Evolutionary conservation across 2,888 invertebrate genomes (phyloP), one percentile per base, ranked within the genome.

Genomic region (Aplocera efformata): DNA sequence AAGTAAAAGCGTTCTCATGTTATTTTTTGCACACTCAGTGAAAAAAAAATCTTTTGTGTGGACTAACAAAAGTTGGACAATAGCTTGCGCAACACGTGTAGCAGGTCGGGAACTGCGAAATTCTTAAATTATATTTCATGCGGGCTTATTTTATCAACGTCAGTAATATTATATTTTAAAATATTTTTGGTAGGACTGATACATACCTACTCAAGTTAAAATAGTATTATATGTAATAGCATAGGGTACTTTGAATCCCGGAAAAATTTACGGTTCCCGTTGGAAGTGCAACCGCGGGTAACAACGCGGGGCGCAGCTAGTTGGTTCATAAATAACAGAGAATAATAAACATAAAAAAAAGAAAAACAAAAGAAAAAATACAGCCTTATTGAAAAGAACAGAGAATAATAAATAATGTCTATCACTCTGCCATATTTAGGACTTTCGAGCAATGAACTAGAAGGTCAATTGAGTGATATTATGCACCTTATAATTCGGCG

Each of bases 1-100:
- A 86, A 85, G 84, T 83, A 79, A 82, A 70, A 82, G 72, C 75
- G 63, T 75, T 77, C 72, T 71, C 60, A 54, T 72, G 72, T 74
- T 67, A 58, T 75, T 76, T 76, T 72, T 56, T 66, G 57, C 56
- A 39, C 49, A 46, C 2, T 17, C 38, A 28, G 33, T 38, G 47
- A 62, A 53, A 63, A 71, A 57, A 63, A 56, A 43, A 49, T 37
- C 61, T 61, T 73, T 74, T 73, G 66, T 72, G 45, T 60, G 39
- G 50, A 50, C 44, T 44, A 50, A 74, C 67, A 72, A 69, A 67
- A 55, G 55, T 53, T 53, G 62, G 57, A 70, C 71, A 74, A 75
- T 65, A 42, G 53, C 33, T 74, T 79, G 64, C 56, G 68, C 71
- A 81, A 80, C 77, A 73, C 73, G 77, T 75, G 75, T 66, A 44